Base-by-base conservation (phyloP, 2,888 invertebrate genomes). In the Rotaria macrura region DNA sequence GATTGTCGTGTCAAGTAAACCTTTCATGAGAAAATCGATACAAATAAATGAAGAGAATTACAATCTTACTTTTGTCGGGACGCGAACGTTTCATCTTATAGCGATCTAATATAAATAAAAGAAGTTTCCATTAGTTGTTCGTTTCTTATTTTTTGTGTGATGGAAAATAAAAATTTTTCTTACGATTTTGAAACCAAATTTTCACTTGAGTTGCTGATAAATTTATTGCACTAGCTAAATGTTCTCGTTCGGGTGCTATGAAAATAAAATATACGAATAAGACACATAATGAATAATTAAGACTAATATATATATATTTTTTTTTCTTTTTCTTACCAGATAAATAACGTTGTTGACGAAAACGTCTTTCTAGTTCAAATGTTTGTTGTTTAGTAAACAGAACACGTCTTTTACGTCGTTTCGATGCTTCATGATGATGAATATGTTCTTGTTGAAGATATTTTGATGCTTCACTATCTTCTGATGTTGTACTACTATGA, bases 161-260 rank as follows among this genome's bases (percentile, higher is more conserved):
- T n/a, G n/a, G n/a, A n/a, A n/a, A n/a, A n/a, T n/a, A n/a, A n/a
- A n/a, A 23, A 5, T 54, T 54, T 0, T 54, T 17, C 65, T 65
- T 65, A 29, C 65, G 86, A 86, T 86, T 86, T 54, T 86, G 86
- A 49, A 86, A 86, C 86, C 86, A 86, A 17, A 86, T 86, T 84
- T 86, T 86, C 10, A 86, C 86, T 83, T 86, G 86, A 10, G 86
- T 86, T 7, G 86, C 84, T 20, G 74, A 84, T 40, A 86, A 54
- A 57, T 84, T 84, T 2, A 86, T 55, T 23, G 49, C 55, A 52
- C 86, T 54, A 7, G 86, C 86, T 72, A 86, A 74, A 49, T 86
- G 84, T 83, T 86, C 86, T 34, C 86, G 72, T 55, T 86, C 86
- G 7, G 86, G 84, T 55, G 86, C 86, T 54, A 74, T 40, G n/a